These are phyloP conservation scores for Tetrax tetrax DNA, from an alignment of 2,113 vertebrate genomes.

Conservation along the genomic window DNA sequence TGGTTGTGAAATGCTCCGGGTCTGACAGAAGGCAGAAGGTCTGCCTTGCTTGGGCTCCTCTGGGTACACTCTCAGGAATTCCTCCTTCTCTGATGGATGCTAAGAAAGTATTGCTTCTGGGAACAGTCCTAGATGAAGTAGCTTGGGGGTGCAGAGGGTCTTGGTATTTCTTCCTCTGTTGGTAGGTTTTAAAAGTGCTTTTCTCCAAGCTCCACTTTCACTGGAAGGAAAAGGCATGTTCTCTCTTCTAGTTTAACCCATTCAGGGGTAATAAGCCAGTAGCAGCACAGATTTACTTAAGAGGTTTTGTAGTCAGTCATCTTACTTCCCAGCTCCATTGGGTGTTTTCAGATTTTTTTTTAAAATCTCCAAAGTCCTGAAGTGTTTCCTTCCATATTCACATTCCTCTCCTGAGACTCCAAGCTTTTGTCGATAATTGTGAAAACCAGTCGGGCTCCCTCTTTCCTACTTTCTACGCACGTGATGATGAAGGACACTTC, in stretches of 20 bases:
- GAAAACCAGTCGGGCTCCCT: background rate
- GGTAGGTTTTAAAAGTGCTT: background rate
- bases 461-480: background rate
- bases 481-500: background rate
- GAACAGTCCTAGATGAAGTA: background rate
- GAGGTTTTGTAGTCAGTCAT: background rate
- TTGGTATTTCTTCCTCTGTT: background rate
- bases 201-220: background rate
- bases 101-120: background rate
- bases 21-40: background rate
- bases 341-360: background rate
- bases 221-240: background rate
- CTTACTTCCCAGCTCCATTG: background rate
- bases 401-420: background rate
- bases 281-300: background rate
- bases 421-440: background rate
- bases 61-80: rapidly evolving
- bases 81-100: rapidly evolving
- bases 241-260: background rate
- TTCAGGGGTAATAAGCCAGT: background rate
- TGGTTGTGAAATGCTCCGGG: background rate
- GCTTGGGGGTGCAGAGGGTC: background rate
- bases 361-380: background rate
- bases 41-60: background rate
- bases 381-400: too few species aligned